A percentile compares a stretch with the other conserved stretches of the same genome.
These are phyloP conservation scores for Morinoia aosen DNA, from an alignment of 2,888 invertebrate genomes.

Conservation along the genomic window DNA sequence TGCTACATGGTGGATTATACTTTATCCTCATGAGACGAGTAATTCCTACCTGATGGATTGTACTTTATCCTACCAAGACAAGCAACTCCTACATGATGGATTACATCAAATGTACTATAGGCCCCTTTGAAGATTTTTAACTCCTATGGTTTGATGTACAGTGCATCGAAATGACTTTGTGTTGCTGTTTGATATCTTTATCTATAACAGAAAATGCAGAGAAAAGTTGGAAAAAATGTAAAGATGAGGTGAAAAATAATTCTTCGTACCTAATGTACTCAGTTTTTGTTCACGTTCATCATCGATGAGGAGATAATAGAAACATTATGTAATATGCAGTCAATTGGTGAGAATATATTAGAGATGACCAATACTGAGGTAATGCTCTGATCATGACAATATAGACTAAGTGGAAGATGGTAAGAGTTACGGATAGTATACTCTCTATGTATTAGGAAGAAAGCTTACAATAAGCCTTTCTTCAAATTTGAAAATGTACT, in stretches of 20 bases:
- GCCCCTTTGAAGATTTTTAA: background rate
- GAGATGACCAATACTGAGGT: background rate
- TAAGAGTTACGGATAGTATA: background rate
- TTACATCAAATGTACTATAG: background rate
- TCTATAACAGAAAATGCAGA: background rate
- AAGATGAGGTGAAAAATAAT: background rate
- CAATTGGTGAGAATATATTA: background rate
- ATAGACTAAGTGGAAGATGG: constrained; percentile 1
- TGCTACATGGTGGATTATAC: too few relatives aligned
- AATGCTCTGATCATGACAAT: background rate
- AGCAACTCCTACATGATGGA: too few relatives aligned
- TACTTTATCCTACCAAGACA: too few relatives aligned
- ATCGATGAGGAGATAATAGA: background rate
- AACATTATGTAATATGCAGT: too few relatives aligned
- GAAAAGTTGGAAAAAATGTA: background rate
- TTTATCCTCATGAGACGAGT: too few relatives aligned
- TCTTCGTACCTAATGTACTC: background rate
- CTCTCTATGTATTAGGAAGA: background rate
- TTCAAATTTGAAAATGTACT: background rate
- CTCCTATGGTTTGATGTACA: background rate
- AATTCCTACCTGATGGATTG: too few relatives aligned
- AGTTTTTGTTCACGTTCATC: background rate
- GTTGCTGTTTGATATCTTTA: background rate
- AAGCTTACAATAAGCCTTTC: constrained; percentile 10
- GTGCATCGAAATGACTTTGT: background rate